Conservation (phyloP, 1,140 invertebrate species). For the Samia ricini region DNA sequence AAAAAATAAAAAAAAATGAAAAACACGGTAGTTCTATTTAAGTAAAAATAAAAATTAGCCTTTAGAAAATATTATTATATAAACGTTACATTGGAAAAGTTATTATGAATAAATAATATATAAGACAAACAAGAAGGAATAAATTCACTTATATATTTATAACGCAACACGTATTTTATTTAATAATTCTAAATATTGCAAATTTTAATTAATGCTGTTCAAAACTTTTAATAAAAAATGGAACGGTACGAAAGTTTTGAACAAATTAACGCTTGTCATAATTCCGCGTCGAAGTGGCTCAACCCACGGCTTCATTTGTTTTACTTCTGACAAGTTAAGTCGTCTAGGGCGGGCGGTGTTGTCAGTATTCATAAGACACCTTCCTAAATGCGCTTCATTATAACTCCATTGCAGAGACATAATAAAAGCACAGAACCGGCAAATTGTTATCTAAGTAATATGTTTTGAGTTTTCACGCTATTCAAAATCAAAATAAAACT, state of each 20-base stretch:
- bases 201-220: not conserved
- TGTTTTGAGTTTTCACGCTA: too few relatives aligned
- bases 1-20: too few relatives aligned
- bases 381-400: conserved; percentile 60
- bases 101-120: too few relatives aligned
- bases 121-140: too few relatives aligned
- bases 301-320: conserved; percentile 57
- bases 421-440: conserved; percentile 26
- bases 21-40: too few relatives aligned
- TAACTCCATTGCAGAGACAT: conserved; percentile 30
- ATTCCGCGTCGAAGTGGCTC: conserved; percentile 48
- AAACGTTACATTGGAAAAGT: too few relatives aligned
- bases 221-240: conserved; percentile 2
- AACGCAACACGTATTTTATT: not conserved
- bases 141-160: not conserved
- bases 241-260: conserved; percentile 6
- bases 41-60: too few relatives aligned
- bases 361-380: conserved; percentile 67
- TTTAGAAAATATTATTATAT: too few relatives aligned
- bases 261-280: conserved; percentile 14
- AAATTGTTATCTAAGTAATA: too few relatives aligned
- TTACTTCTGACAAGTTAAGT: conserved; percentile 67
- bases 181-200: not conserved
- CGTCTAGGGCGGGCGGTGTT: conserved; percentile 40
- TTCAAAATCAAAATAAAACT: too few relatives aligned